Evolutionary conservation across 1,140 invertebrate genomes (phyloP), one percentile per base, ranked within the genome.

Genomic region (Plutomurus gul): DNA sequence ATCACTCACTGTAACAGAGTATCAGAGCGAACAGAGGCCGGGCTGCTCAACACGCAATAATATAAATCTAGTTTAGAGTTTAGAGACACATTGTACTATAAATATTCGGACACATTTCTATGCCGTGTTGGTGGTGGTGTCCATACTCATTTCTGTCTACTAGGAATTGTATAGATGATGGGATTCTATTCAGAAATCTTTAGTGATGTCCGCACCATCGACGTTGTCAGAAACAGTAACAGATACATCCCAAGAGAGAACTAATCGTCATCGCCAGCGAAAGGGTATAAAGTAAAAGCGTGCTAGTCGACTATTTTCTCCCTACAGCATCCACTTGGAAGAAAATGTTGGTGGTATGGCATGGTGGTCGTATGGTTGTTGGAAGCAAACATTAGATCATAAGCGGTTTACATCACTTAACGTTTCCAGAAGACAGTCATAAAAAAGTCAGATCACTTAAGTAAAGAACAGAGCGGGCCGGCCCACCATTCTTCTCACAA

Each of bases 391-490:
- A 65, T 65, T 65, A 65, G 30, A 65, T 65, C 56, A 65, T 65
- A 65, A 65, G 56, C 56, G 56, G 56, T 65, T 65, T 65, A 65
- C 56, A 65, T 65, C 56, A 65, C 56, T 65, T 65, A 65, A 65
- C 56, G 56, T 65, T 65, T 65, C 56, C 13, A 33, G 27, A 65
- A 65, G 56, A 65, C 56, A 65, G 56, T 65, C 56, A 65, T 65
- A 65, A 65, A 65, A 65, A 65, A 65, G 56, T 65, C 56, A 65
- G 56, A 65, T 65, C 56, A 65, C 56, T 65, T 65, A 65, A 65
- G 56, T 65, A 65, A 65, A 65, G 56, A 65, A 36, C 13, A 49
- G 46, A 65, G 56, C 22, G 13, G 56, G 18, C 56, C 30, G 56
- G 56, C 56, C 22, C 22, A 65, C 30, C 22, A 65, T 65, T 65